Base-by-base conservation (phyloP, 2,888 invertebrate genomes). In the Drosophila diplacantha region DNA sequence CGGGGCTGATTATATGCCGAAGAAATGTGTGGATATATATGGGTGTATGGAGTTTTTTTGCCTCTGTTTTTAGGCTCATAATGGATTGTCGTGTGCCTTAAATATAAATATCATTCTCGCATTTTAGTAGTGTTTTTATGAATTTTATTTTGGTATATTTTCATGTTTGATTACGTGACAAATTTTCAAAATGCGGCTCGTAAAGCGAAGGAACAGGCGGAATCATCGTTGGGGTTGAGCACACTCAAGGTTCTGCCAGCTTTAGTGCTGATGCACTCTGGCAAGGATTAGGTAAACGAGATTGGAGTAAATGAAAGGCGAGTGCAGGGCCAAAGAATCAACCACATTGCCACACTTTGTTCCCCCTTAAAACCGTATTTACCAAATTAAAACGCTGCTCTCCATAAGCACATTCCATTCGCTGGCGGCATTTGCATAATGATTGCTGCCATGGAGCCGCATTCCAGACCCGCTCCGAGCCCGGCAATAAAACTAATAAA, bases 111-210 rank as follows among this genome's bases (percentile, higher is more conserved):
- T 63, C 51, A 65, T 61, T 55, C 54, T 50, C 43, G 43, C 52
- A 53, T 43, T 24, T 57, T 59, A 67, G 55, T 43, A 41, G 59
- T 67, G 46, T 57, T 67, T 71, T 41, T 43, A 63, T 65, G 54
- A 57, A 70, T 53, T 70, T 70, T 62, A 60, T 67, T 72, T 69
- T 61, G 54, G 53, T 66, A 61, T 50, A 69, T 60, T 73, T 71
- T 68, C 61, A 56, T 73, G 51, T 66, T 73, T 70, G 71, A 64
- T 65, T 73, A 75, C 74, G 74, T 74, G 74, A 75, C 68, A 63
- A 68, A 68, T 75, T 74, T 74, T 26, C 44, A 31, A 50, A 73
- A 60, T 69, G 50, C 56, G 50, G 35, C 54, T 50, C 69, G 49
- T 51, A 62, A 64, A 69, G 14, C 44, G 18, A 29, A 39, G 39